Evolutionary conservation across 2,797 vertebrate species (phyloP).

Genomic region (Austrolebias charrua): DNA sequence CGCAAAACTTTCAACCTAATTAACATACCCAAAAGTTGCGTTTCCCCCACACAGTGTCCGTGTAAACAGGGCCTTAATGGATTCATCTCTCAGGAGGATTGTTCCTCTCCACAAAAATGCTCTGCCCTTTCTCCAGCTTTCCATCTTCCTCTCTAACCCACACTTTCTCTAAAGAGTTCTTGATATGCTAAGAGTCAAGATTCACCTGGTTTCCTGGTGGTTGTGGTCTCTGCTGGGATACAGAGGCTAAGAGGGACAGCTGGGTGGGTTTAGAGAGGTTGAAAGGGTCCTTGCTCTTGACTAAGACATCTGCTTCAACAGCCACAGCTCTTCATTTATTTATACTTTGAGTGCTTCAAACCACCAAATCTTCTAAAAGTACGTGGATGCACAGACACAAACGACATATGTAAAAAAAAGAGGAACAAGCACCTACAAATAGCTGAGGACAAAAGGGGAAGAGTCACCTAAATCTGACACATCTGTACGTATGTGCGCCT

Average conservation of each 20-base stretch:
- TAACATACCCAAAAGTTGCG: too few relatives aligned
- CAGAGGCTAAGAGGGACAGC: constrained; percentile 62
- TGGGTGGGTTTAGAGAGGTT: constrained; percentile 61
- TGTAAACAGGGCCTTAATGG: too few relatives aligned
- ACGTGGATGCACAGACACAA: constrained; percentile 31
- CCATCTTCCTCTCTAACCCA: constrained; percentile 12
- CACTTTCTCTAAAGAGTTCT: constrained; percentile 33
- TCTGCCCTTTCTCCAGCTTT: constrained; percentile 18
- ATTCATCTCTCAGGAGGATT: constrained; percentile 72
- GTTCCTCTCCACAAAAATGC: constrained; percentile 37
- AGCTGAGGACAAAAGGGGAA: constrained; percentile 26
- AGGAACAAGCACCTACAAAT: constrained; percentile 45
- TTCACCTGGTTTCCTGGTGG: constrained; percentile 49
- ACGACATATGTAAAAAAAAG: constrained; percentile 27
- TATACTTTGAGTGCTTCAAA: constrained; percentile 71
- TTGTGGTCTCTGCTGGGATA: constrained; percentile 51
- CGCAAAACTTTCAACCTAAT: too few relatives aligned
- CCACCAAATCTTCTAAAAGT: constrained; percentile 53
- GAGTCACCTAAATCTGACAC: constrained; percentile 37
- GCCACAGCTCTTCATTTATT: constrained; percentile 72
- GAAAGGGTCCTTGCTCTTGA: constrained; percentile 63
- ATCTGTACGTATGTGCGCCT: constrained; percentile 35
- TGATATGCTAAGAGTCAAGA: constrained; percentile 38
- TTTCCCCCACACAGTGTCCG: too few relatives aligned
- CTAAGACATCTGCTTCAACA: constrained; percentile 56